Evolutionary conservation across 2,888 invertebrate species (phyloP), one percentile per base, ranked within the genome.

Genomic region (Escarpia spicata): DNA sequence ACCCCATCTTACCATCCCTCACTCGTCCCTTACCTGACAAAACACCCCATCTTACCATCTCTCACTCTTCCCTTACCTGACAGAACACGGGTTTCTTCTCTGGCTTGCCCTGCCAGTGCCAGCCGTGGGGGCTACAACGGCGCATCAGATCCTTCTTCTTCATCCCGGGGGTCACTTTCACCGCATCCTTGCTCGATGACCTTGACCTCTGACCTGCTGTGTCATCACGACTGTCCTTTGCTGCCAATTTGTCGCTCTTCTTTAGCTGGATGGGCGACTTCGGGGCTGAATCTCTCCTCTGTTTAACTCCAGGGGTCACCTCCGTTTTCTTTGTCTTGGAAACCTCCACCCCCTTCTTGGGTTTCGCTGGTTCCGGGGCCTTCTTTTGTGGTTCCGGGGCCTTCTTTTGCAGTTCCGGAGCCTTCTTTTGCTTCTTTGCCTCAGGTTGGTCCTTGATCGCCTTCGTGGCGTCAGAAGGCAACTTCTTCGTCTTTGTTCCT

Each of bases 21-120:
- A 12, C 2, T 8, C 12, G 52, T 52, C 52, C 52, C 52, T 92
- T 43, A 92, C 93, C 92, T 92, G 92, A n/a, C n/a, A n/a, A n/a
- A n/a, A 37, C 37, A 37, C 37, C 37, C 37, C 37, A 37, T 37
- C 37, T 37, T 37, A 37, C 37, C 37, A 37, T 52, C 52, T 0
- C 52, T 12, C 52, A 52, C 9, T 9, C 26, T 1, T 26, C 43
- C 43, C 93, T 92, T 43, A 92, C 93, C 92, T 92, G 92, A 19
- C 58, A 58, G 52, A 52, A 93, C 19, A 93, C 93, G 8, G 52
- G 92, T 52, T 93, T 93, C 91, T 91, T 43, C 92, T 91, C 43
- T 37, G 93, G 92, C 43, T 92, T 52, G 10, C 93, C 94, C 90
- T 93, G 90, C 93, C 94, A 94, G 43, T 60, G 91, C 94, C 94